Percentiles rank a stretch among this genome's conserved stretches.
Conservation (phyloP, 1,140 invertebrate species). For the Cydia pomonella region DNA sequence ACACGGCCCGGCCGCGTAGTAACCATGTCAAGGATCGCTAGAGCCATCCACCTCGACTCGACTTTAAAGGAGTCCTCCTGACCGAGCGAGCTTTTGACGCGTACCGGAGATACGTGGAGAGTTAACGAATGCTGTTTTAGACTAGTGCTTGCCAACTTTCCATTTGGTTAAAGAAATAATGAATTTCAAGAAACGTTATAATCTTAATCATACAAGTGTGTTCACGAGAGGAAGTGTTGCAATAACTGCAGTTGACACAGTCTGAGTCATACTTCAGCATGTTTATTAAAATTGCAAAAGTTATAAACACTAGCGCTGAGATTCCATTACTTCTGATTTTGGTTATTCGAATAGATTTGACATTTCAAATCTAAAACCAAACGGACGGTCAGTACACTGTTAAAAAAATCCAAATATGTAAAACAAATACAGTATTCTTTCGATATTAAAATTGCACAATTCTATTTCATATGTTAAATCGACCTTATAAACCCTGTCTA, state of each 20-base stretch:
- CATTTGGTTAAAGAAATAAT: neutral
- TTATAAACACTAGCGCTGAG: neutral
- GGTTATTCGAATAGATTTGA: too few relatives aligned
- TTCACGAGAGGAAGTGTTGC: slow-evolving; percentile 6
- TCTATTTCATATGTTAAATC: neutral
- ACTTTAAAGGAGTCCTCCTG: slow-evolving; percentile 28
- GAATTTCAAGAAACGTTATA: neutral
- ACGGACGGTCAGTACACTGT: too few relatives aligned
- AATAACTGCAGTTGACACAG: neutral
- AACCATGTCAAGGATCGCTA: slow-evolving; percentile 32
- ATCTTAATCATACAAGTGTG: neutral
- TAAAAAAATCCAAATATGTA: neutral
- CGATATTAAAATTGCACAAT: neutral
- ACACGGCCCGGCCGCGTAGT: neutral
- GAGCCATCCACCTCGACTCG: slow-evolving; percentile 26
- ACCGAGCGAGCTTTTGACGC: slow-evolving; percentile 24
- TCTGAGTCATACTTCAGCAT: slow-evolving; percentile 15
- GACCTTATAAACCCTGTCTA: neutral
- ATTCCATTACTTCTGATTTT: neutral
- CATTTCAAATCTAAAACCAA: too few relatives aligned
- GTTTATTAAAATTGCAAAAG: slow-evolving; percentile 6
- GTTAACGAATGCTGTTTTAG: slow-evolving; percentile 13
- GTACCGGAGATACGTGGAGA: neutral
- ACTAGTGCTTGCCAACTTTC: neutral
- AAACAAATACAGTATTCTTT: neutral